Conservation (phyloP, 92 coral and sea anemone species). For the Pocillopora grandis region DNA sequence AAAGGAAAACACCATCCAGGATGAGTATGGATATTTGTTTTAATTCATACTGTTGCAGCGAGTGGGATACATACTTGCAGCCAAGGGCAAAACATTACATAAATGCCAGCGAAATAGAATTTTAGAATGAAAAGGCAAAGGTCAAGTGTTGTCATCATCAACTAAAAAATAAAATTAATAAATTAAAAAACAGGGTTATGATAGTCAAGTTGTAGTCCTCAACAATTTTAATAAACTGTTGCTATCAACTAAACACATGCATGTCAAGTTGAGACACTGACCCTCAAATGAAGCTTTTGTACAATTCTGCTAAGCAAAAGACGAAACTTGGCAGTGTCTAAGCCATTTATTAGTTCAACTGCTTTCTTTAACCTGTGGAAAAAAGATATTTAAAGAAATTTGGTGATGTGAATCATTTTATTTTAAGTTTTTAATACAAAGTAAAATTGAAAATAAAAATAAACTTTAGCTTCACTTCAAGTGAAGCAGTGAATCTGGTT, state of each 20-base stretch:
- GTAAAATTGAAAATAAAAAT: neutral
- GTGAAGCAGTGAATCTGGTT: too few species aligned
- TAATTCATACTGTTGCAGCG: neutral
- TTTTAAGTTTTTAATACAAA: neutral
- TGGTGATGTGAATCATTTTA: neutral
- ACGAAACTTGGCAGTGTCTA: conserved; percentile 82
- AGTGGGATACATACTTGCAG: too few species aligned
- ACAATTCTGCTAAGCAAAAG: conserved; percentile 80
- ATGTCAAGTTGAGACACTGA: conserved; percentile 2
- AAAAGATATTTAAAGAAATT: neutral
- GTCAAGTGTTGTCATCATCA: too few species aligned
- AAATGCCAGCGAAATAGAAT: too few species aligned
- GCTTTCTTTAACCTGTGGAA: conserved; percentile 85
- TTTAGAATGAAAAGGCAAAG: too few species aligned
- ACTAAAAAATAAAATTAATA: too few species aligned
- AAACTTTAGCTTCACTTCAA: too few species aligned
- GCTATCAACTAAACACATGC: neutral
- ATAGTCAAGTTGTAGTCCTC: too few species aligned
- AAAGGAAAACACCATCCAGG: neutral
- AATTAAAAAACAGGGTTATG: too few species aligned
- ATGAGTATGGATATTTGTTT: neutral
- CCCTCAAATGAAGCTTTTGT: conserved; percentile 90
- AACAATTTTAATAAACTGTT: too few species aligned
- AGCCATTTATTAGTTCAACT: conserved; percentile 71
- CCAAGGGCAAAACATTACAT: too few species aligned